phyloP scores from a whole-genome alignment of 2,797 vertebrate genomes.

The Microcaecilia unicolor region DNA sequence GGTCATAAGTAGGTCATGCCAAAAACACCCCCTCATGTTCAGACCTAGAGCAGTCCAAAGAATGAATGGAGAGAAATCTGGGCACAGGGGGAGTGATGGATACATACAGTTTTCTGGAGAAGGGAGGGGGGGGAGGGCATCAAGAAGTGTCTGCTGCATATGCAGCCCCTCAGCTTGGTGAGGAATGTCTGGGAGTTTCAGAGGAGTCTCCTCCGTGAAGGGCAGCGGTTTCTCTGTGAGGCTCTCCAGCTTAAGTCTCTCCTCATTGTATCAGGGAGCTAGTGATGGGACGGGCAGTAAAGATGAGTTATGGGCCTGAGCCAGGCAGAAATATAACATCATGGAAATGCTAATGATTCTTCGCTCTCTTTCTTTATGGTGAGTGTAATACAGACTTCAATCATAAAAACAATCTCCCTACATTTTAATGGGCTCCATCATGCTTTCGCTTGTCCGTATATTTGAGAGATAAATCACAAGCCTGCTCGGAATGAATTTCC shows the following conservation, averaged over 20 bases:
- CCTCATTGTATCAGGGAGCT: conserved; percentile 52
- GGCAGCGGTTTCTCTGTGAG: conserved; percentile 38
- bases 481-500: conserved; percentile 57
- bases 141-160: not conserved
- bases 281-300: conserved; percentile 56
- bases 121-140: not conserved
- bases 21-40: not conserved
- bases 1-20: not conserved
- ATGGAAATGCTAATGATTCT: conserved; percentile 63
- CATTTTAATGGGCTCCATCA: conserved; percentile 64
- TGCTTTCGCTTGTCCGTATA: conserved; percentile 59
- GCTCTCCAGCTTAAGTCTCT: conserved; percentile 46
- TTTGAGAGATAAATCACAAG: conserved; percentile 61
- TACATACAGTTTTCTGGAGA: too few relatives aligned
- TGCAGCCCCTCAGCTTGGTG: conserved; percentile 4
- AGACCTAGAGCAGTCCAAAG: too few relatives aligned
- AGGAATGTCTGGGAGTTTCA: conserved; percentile 18
- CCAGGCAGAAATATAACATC: conserved; percentile 61
- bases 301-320: conserved; percentile 55
- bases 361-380: conserved; percentile 63
- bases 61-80: too few relatives aligned
- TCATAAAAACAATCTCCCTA: conserved; percentile 63
- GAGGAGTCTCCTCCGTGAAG: conserved; percentile 43
- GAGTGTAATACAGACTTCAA: conserved; percentile 64
- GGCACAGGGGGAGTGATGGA: too few relatives aligned